phyloP scores from a whole-genome alignment of 2,113 vertebrate genomes.

The Rhinichthys klamathensis region DNA sequence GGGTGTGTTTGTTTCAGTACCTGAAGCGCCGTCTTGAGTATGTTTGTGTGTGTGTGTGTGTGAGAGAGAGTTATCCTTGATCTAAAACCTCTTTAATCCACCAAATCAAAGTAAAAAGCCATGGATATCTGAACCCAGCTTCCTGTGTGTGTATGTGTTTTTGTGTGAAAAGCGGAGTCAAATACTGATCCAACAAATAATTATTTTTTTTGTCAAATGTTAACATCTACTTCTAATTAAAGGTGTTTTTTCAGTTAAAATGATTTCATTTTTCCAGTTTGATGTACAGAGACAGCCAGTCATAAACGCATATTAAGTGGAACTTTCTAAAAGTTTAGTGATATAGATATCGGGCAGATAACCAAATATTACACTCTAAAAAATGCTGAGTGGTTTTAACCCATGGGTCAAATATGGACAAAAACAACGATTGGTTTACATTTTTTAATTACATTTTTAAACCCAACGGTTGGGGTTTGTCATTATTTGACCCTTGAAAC shows the following conservation, averaged over 20 bases:
- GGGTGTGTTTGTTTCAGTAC: neutral
- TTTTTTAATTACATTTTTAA: no score
- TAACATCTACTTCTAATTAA: neutral
- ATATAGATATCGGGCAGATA: neutral
- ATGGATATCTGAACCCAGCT: neutral
- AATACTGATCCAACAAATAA: neutral
- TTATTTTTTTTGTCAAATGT: neutral
- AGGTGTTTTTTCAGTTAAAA: neutral
- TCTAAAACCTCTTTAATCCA: slow-evolving; percentile 32
- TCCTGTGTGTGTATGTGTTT: neutral
- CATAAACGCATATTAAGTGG: neutral
- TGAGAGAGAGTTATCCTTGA: neutral
- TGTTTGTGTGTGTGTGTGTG: neutral
- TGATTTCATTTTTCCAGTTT: neutral
- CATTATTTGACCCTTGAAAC: no score
- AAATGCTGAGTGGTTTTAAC: no score
- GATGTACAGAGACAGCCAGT: neutral
- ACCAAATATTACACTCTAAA: neutral
- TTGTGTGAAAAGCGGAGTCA: neutral
- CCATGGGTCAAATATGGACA: no score
- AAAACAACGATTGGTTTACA: no score
- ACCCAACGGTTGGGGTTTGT: no score
- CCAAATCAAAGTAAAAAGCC: slow-evolving; percentile 32
- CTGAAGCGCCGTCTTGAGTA: neutral
- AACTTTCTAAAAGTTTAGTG: neutral